Evolutionary conservation across 2,888 invertebrate genomes (phyloP).

Genomic region (Caprella mutica): DNA sequence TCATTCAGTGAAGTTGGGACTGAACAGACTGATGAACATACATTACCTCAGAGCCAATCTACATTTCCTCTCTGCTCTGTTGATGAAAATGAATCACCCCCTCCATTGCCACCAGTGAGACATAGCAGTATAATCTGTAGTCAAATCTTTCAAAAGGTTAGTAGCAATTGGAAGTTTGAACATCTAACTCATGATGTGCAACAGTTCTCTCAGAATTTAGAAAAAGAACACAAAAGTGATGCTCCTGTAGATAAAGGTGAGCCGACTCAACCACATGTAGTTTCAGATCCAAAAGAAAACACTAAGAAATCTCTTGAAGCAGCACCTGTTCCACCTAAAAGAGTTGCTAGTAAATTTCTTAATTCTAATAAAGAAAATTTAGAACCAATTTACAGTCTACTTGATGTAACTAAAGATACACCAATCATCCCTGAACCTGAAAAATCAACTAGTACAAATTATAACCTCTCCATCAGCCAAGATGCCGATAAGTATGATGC

Average conservation of each 20-base stretch:
- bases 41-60: not conserved
- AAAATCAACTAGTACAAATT: not conserved
- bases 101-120: constrained; percentile 4
- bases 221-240: not conserved
- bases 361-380: not conserved
- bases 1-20: not conserved
- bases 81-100: constrained; percentile 1
- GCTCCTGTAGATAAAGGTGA: not conserved
- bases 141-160: constrained; percentile 2
- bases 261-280: too few species aligned
- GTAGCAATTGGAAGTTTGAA: constrained; percentile 8
- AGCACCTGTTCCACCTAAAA: not conserved
- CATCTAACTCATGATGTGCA: not conserved
- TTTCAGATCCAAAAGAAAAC: too few species aligned
- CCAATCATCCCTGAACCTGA: not conserved
- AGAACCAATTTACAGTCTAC: not conserved
- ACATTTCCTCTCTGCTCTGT: not conserved
- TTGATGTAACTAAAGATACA: not conserved
- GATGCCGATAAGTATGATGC: constrained; percentile 3
- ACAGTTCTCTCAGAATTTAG: not conserved
- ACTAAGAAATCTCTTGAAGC: too few species aligned
- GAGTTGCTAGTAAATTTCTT: not conserved
- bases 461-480: not conserved
- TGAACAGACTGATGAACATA: not conserved
- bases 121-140: constrained; percentile 7